Conservation (phyloP, 2,888 invertebrate genomes). For the Drosophila setosimentum region DNA sequence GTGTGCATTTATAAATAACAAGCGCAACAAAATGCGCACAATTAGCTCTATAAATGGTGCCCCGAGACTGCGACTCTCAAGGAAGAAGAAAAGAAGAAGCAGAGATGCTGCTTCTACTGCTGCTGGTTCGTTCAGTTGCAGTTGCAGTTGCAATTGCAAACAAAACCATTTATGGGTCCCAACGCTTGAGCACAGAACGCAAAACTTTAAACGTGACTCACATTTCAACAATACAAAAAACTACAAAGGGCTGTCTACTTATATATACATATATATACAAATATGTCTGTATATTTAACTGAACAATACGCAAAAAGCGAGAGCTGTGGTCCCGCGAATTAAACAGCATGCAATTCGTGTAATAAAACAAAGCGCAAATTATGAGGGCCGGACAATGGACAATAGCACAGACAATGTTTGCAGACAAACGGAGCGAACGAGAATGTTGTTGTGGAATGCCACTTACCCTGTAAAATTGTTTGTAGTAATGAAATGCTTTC, state of each 20-base stretch:
- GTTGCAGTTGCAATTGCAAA: slow-evolving; percentile 20
- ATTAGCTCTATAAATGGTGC: slow-evolving; percentile 75
- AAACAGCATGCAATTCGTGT: slow-evolving; percentile 67
- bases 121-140: too few relatives aligned
- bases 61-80: slow-evolving; percentile 45
- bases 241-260: slow-evolving; percentile 7
- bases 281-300: too few relatives aligned
- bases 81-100: slow-evolving; percentile 9
- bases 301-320: slow-evolving; percentile 32
- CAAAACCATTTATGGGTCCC: slow-evolving; percentile 70
- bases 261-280: too few relatives aligned
- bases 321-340: slow-evolving; percentile 48
- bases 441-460: neutral
- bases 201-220: slow-evolving; percentile 78
- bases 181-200: slow-evolving; percentile 43
- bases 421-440: slow-evolving; percentile 18
- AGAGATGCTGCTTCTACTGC: slow-evolving; percentile 9
- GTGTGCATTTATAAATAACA: slow-evolving; percentile 71
- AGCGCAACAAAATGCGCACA: slow-evolving; percentile 76
- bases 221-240: slow-evolving; percentile 56
- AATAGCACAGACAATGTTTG: slow-evolving; percentile 35
- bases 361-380: slow-evolving; percentile 76
- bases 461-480: slow-evolving; percentile 8
- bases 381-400: slow-evolving; percentile 63
- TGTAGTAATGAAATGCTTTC: neutral